Base-by-base conservation (phyloP, 2,113 vertebrate species). In the Syngnathus scovelli region DNA sequence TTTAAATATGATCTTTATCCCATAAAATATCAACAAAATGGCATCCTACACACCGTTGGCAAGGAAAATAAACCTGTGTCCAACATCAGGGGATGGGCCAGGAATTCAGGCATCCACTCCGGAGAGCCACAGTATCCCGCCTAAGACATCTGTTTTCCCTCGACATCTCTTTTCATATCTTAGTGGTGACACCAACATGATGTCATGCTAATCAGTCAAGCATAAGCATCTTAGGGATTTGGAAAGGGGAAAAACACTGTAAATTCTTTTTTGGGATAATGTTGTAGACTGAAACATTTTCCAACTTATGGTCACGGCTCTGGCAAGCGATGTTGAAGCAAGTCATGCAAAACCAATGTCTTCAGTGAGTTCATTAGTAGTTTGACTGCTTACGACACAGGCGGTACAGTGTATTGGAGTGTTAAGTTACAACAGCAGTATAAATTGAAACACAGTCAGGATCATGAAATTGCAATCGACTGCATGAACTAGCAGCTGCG, bases 401-500 rank as follows among this genome's bases (percentile, higher is more conserved):
- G 11, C 11, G 27, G 6, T 55, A 36, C 55, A 58, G 5, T 33
- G 23, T 1, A 13, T 16, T 58, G 21, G 6, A 63, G 6, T 75
- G 5, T 39, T 39, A 76, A 78, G 38, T 16, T 41, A 15, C 36
- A 60, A 10, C 43, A 52, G 69, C 15, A 52, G 41, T 48, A 13
- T 71, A 61, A 59, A 82, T 76, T 51, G 70, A 77, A 55, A 74
- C 37, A 41, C 23, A 37, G 51, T 23, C 61, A 55, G 48, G 64
- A 61, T 74, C 68, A 74, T 38, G 6, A 66, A 72, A 71, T 74
- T 73, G 62, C 13, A 76, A 80, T 68, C 70, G 66, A 78, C 67
- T 75, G 75, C 64, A 61, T 63, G 75, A 64, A 55, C 37, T 76
- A 76, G 84, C 84, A 88, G 85, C 85, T 88, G 87, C 74, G 77